Evolutionary conservation across 2,797 vertebrate genomes (phyloP), one percentile per base, ranked within the genome.

Genomic region (Saxicola maurus): DNA sequence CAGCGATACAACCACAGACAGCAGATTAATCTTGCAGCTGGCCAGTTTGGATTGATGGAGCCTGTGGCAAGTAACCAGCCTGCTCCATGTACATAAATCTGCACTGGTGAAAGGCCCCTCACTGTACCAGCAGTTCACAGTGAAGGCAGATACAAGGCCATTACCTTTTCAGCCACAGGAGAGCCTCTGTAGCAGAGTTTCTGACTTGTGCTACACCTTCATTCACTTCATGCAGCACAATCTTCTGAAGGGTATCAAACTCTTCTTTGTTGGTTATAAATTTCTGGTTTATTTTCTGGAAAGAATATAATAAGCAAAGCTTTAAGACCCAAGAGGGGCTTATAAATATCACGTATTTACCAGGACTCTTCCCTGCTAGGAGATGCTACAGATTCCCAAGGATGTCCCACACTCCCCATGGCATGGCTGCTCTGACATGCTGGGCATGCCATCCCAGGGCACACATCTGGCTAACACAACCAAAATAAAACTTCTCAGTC

Each of bases 241-340:
- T 99, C 94, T 98, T 98, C 98, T 99, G 99, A 27, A 99, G 98
- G 3, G 99, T 99, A 75, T 97, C 97, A 92, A 98, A 99, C 93
- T 97, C 97, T 57, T 97, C 97, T 17, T 98, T 97, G 94, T 98
- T 98, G 8, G 98, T 99, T 94, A 98, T 98, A 92, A 98, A 97
- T 96, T 99, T 99, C 97, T 99, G 99, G 72, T 99, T 98, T 87
- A 99, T 98, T 96, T 99, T 99, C 99, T 99, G 84, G 8, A 94
- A 57, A 62, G 75, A 72, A 78, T 71, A 43, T 16, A 92, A 67
- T 1, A 38, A 25, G 21, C 20, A 57, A 71, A 81, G 38, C 4
- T 82, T 93, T 40, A 86, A 57, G 18, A 53, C 2, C 18, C 48
- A 91, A 35, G 4, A 73, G 11, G 7, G 5, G 6, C 21, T 17